phyloP scores from a whole-genome alignment of 1,140 invertebrate species.

The Diachasmimorpha longicaudata region DNA sequence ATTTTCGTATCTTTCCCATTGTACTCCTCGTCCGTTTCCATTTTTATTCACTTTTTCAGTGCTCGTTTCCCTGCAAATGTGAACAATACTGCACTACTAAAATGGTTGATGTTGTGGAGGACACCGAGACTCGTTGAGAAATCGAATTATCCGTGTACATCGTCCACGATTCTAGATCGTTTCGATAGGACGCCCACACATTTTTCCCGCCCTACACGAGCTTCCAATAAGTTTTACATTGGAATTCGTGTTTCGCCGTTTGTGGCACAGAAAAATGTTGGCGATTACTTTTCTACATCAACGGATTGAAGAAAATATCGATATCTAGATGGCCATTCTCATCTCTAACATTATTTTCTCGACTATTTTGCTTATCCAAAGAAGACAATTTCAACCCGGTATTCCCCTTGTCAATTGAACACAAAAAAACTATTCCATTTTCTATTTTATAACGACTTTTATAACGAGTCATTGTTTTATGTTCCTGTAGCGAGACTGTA shows the following conservation, averaged over 20 bases:
- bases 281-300: neutral
- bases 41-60: neutral
- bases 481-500: too few species aligned
- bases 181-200: conserved; percentile 21
- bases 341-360: neutral
- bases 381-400: too few species aligned
- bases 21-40: neutral
- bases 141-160: conserved; percentile 22
- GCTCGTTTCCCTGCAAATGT: neutral
- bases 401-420: too few species aligned
- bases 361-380: neutral
- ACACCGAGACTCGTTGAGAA: conserved; percentile 8
- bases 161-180: conserved; percentile 13
- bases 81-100: neutral
- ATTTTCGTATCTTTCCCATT: neutral
- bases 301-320: neutral
- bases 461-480: too few species aligned
- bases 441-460: too few species aligned
- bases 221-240: conserved; percentile 6
- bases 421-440: too few species aligned
- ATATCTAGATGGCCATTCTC: neutral
- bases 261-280: neutral
- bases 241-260: neutral
- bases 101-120: neutral
- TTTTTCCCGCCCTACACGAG: neutral